Base-by-base conservation (phyloP, 2,797 vertebrate genomes). In the Gorsachius magnificus region DNA sequence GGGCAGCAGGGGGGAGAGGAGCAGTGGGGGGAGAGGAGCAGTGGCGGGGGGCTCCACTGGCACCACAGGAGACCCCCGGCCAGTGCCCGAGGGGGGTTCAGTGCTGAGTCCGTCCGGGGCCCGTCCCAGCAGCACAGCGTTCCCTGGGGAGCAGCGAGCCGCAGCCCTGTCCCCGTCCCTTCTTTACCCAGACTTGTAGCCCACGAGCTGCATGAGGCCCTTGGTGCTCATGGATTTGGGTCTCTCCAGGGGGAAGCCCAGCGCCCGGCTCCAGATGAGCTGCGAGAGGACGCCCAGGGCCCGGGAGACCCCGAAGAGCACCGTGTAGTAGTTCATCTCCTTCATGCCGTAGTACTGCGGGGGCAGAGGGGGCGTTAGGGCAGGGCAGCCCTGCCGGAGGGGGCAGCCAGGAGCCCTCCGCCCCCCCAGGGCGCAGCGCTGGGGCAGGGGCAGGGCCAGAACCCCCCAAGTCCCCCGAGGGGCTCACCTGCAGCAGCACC, bases 311-410 rank as follows among this genome's bases (percentile, higher is more conserved):
- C 99, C 99, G 2, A 99, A 99, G 60, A 99, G 98, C 96, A 99
- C 99, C 1, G 99, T 99, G 98, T 99, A 99, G 98, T 99, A 99
- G 89, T 99, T 99, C 99, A 99, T 99, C 98, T 99, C 99, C 15
- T 98, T 99, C 99, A 99, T 99, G 45, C 99, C 99, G 2, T 99
- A 99, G 96, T 99, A 99, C 99, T 99, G 98, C 13, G 64, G 61
- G 69, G n/a, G 31, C 10, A 13, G 19, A 16, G 18, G 35, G 35
- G 79, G 38, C 4, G 10, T 31, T 5, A 20, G 61, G 9, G 11
- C 1, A 8, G 28, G 11, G 26, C 35, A 11, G 17, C 10, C 11
- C 46, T 1, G 0, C 2, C 16, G 24, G 4, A 9, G 4, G 20
- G 38, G 63, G 5, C 19, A 5, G 7, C n/a, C 4, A 0, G 20